Base-by-base conservation (phyloP, 2,888 invertebrate species). In the Callyntrura guangdongensis region DNA sequence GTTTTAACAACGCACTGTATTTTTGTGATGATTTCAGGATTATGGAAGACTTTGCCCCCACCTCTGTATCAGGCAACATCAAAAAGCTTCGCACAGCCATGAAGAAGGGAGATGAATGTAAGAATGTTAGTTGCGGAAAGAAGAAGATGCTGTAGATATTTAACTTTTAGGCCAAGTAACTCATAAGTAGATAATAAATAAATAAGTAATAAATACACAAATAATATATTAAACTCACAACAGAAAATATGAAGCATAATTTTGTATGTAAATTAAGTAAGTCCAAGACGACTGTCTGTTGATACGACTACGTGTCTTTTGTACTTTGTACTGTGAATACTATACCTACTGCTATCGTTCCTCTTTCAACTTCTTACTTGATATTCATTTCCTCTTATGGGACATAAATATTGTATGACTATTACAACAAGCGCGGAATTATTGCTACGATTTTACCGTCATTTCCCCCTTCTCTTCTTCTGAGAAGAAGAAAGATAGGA, bases 61-160 rank as follows among this genome's bases (percentile, higher is more conserved):
- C 79, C 91, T 92, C 93, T 69, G 93, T 94, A 67, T 92, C 94
- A 90, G 93, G 93, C 20, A 93, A 91, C 59, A 93, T 94, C 89
- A 93, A 94, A 93, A 94, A 94, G 88, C 90, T 94, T 90, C 89
- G 94, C 83, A 93, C 93, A 85, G 91, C 93, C 47, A 94, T 94
- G 93, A 94, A 94, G 93, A 94, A 93, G 92, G 92, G 93, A 22
- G 94, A 94, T 61, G 93, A 93, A 81, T 94, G 94, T 91, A 93
- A 94, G 89, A 93, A 82, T 67, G 89, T 93, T 79, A 92, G 90
- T 69, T 94, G 94, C 91, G 91, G 93, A 84, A 93, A 93, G 91
- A 94, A 94, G 91, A 94, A 94, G 92, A 61, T 92, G 69, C 92
- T 92, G 92, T 93, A 93, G 92, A 86, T 69, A 81, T 81, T 72